Evolutionary conservation across 2,113 vertebrate species (phyloP).

Genomic region (Puma concolor): DNA sequence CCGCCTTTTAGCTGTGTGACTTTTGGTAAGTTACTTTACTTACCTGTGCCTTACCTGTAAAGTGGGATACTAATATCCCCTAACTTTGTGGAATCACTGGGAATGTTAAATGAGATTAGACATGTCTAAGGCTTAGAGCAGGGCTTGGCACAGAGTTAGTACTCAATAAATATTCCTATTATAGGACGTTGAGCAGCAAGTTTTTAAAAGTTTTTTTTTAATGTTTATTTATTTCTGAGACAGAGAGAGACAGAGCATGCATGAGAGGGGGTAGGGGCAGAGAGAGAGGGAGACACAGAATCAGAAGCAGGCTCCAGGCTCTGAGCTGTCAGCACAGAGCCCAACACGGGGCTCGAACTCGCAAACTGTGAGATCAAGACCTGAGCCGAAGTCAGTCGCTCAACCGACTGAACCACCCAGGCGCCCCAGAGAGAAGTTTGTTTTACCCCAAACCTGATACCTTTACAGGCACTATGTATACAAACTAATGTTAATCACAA

Average conservation of each 20-base stretch:
- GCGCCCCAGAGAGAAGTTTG: background rate
- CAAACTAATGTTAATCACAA: background rate
- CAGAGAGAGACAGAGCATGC: too few relatives aligned
- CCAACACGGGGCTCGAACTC: too few relatives aligned
- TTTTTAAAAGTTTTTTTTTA: too few relatives aligned
- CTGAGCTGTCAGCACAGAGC: too few relatives aligned
- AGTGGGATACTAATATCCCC: background rate
- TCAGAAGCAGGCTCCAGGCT: too few relatives aligned
- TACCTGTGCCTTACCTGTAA: background rate
- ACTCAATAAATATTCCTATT: background rate
- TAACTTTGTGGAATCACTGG: background rate
- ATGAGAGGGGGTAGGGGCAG: too few relatives aligned
- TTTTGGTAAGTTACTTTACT: background rate
- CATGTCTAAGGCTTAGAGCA: background rate
- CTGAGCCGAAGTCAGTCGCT: too few relatives aligned
- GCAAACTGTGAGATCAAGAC: too few relatives aligned
- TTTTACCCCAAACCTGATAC: background rate
- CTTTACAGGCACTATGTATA: background rate
- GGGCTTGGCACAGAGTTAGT: background rate
- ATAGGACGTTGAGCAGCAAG: background rate
- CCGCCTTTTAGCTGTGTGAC: background rate
- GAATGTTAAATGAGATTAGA: background rate
- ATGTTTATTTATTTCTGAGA: too few relatives aligned
- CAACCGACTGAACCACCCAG: too few relatives aligned
- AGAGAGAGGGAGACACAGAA: too few relatives aligned